These are phyloP conservation scores for Anomalospiza imberbis DNA, from an alignment of 2,797 vertebrate genomes.

Conservation along the genomic window DNA sequence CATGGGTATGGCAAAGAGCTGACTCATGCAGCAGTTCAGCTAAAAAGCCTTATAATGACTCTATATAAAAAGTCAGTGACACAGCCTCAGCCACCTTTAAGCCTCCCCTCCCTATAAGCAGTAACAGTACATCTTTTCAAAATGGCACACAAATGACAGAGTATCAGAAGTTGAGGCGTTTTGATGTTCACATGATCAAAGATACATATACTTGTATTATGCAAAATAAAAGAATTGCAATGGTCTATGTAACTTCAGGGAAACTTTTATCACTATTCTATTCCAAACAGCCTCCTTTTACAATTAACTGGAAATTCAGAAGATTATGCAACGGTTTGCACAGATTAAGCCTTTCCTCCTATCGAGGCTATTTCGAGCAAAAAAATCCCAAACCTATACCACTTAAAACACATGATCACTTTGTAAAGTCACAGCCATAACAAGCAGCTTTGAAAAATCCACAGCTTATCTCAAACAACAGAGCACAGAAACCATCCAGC, in stretches of 20 bases:
- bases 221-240: background rate
- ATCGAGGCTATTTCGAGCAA: background rate
- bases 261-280: background rate
- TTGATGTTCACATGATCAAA: background rate
- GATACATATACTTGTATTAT: background rate
- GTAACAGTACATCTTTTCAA: background rate
- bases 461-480: background rate
- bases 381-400: background rate
- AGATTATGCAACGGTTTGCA: slow-evolving; percentile 11
- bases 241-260: background rate
- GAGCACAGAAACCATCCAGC: background rate
- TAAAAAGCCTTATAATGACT: background rate
- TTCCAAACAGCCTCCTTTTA: background rate
- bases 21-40: background rate
- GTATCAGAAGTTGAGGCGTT: background rate
- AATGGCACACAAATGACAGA: background rate
- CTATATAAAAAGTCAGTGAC: background rate
- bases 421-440: background rate
- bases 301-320: background rate
- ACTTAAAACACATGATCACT: background rate
- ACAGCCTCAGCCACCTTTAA: background rate
- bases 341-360: background rate
- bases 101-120: background rate
- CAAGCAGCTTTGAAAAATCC: background rate
- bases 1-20: background rate